Evolutionary conservation across 2,888 invertebrate genomes (phyloP).

Genomic region (Tethea ocularis): DNA sequence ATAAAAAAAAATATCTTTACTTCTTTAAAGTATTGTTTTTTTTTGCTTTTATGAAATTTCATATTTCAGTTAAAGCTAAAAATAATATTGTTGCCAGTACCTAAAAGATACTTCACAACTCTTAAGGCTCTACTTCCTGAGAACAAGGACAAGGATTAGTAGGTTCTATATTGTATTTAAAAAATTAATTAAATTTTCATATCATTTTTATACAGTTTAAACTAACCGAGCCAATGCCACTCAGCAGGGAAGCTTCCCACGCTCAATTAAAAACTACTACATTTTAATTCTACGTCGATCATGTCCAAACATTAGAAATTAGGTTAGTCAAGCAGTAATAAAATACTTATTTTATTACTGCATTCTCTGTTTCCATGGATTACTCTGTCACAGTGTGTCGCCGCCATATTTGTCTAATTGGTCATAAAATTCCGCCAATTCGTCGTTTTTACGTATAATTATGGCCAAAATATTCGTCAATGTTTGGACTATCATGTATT

Average conservation of each 20-base stretch:
- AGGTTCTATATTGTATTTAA: no score
- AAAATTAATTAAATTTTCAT: not conserved
- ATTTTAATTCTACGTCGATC: not conserved
- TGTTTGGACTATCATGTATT: not conserved
- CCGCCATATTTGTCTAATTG: constrained; percentile 4
- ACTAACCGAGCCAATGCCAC: not conserved
- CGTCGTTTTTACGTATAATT: not conserved
- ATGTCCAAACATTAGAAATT: not conserved
- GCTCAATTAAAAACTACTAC: not conserved
- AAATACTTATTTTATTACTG: not conserved
- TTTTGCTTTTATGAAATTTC: no score
- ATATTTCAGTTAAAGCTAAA: no score
- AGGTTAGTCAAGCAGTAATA: not conserved
- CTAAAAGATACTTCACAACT: no score
- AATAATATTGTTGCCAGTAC: no score
- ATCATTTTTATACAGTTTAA: not conserved
- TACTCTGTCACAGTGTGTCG: not conserved
- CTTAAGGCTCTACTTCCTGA: no score
- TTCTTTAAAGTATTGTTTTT: no score
- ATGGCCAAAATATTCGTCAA: not conserved
- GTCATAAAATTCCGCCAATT: constrained; percentile 1
- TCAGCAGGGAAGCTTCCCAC: not conserved
- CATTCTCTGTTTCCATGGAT: not conserved
- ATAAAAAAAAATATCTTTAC: no score
- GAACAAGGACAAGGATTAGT: no score